Percentiles rank a stretch among this genome's conserved stretches.
phyloP scores from a whole-genome alignment of 2,888 invertebrate species.

The Ophion costatus region DNA sequence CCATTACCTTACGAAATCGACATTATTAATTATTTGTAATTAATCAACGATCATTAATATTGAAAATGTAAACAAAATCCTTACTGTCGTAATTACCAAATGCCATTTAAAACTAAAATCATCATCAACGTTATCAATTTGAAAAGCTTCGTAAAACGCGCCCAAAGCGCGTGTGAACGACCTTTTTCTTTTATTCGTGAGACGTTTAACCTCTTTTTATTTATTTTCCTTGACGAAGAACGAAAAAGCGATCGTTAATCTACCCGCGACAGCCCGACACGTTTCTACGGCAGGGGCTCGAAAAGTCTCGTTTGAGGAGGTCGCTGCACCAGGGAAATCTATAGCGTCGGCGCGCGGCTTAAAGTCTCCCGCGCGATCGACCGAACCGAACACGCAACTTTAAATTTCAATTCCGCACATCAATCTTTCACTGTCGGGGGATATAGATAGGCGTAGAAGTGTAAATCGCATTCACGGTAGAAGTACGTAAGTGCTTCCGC shows the following conservation, averaged over 20 bases:
- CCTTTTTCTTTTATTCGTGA: neutral
- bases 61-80: too few relatives aligned
- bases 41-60: too few relatives aligned
- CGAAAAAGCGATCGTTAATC: constrained; percentile 67
- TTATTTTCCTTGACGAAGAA: neutral
- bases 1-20: too few relatives aligned
- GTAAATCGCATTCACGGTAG: constrained; percentile 27
- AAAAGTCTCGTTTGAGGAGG: constrained; percentile 18
- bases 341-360: neutral
- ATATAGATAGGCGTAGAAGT: constrained; percentile 21
- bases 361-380: constrained; percentile 21
- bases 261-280: constrained; percentile 40
- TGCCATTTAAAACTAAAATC: too few relatives aligned
- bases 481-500: constrained; percentile 33
- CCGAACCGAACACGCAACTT: constrained; percentile 18
- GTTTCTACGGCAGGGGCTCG: neutral
- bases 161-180: constrained; percentile 1
- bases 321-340: constrained; percentile 25
- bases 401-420: constrained; percentile 52
- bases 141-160: too few relatives aligned
- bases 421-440: constrained; percentile 45
- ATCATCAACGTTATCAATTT: too few relatives aligned
- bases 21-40: too few relatives aligned
- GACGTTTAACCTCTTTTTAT: neutral
- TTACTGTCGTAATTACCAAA: too few relatives aligned